A percentile compares a stretch with the other conserved stretches of the same genome.
Evolutionary conservation across 2,888 invertebrate genomes (phyloP).

Genomic region (Actias luna): DNA sequence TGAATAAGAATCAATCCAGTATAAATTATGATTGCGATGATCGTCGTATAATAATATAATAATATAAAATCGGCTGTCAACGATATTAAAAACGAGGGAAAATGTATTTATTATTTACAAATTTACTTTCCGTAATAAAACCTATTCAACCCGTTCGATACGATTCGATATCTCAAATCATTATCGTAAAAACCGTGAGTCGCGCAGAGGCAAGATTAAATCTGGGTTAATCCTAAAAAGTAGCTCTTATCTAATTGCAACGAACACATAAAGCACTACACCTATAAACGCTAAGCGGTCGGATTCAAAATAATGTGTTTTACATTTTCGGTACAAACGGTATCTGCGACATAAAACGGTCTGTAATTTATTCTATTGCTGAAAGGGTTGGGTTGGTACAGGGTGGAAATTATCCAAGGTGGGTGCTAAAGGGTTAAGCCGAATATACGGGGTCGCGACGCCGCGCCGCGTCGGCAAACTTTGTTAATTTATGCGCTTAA

Average conservation of each 20-base stretch:
- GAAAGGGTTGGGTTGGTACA: conserved; percentile 77
- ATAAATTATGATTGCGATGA: too few species aligned
- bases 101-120: background rate
- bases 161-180: conserved; percentile 57
- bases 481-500: conserved; percentile 82
- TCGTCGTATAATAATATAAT: too few species aligned
- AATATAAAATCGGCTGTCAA: too few species aligned
- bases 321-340: conserved; percentile 76
- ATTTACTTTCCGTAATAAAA: conserved; percentile 13
- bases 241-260: conserved; percentile 74
- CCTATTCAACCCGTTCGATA: conserved; percentile 21
- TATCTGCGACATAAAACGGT: conserved; percentile 81
- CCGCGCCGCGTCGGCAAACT: conserved; percentile 75
- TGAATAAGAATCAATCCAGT: too few species aligned
- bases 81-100: background rate
- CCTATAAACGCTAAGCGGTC: conserved; percentile 79
- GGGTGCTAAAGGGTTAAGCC: conserved; percentile 82
- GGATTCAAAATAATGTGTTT: conserved; percentile 81
- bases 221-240: conserved; percentile 70
- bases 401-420: conserved; percentile 82
- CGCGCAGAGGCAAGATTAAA: conserved; percentile 50
- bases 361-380: conserved; percentile 82
- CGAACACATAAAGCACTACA: conserved; percentile 73
- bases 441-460: conserved; percentile 77
- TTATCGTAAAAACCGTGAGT: conserved; percentile 61